Conservation (phyloP, 1,140 invertebrate species). For the Caenorhabditis tropicalis region DNA sequence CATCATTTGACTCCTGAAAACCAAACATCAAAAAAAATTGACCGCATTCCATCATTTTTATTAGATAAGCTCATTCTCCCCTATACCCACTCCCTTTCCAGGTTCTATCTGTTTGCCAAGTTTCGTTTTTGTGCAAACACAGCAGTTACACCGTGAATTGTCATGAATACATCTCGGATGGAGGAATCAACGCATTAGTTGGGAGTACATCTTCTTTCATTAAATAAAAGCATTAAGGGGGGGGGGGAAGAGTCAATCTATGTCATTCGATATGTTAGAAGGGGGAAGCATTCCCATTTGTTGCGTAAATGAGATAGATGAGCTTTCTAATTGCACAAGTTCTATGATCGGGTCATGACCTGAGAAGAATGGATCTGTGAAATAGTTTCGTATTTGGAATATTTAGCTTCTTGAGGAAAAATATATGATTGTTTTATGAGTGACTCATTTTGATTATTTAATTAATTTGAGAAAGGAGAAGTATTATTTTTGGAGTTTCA, state of each 20-base stretch:
- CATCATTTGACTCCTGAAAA: too few relatives aligned
- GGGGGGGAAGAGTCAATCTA: slow-evolving; percentile 23
- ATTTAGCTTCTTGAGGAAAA: too few relatives aligned
- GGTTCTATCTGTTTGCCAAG: background rate
- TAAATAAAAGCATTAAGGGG: background rate
- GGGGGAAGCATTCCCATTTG: background rate
- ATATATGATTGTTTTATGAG: too few relatives aligned
- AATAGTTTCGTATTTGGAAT: too few relatives aligned
- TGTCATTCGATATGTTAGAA: background rate
- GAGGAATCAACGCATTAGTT: slow-evolving; percentile 35
- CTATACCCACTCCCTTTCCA: background rate
- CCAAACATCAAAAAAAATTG: background rate
- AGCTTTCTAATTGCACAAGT: background rate
- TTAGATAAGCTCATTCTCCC: background rate
- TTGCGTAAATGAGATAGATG: background rate
- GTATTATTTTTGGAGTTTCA: too few relatives aligned
- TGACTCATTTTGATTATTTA: too few relatives aligned
- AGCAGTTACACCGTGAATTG: slow-evolving; percentile 20
- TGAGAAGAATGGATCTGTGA: background rate
- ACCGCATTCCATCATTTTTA: background rate
- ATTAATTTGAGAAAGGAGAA: too few relatives aligned
- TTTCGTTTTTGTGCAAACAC: slow-evolving; percentile 37
- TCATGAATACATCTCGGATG: slow-evolving; percentile 25
- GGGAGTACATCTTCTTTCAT: slow-evolving; percentile 28
- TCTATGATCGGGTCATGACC: background rate